These are phyloP conservation scores for Micromussa lordhowensis DNA, from an alignment of 92 coral and sea anemone species.

Conservation along the genomic window DNA sequence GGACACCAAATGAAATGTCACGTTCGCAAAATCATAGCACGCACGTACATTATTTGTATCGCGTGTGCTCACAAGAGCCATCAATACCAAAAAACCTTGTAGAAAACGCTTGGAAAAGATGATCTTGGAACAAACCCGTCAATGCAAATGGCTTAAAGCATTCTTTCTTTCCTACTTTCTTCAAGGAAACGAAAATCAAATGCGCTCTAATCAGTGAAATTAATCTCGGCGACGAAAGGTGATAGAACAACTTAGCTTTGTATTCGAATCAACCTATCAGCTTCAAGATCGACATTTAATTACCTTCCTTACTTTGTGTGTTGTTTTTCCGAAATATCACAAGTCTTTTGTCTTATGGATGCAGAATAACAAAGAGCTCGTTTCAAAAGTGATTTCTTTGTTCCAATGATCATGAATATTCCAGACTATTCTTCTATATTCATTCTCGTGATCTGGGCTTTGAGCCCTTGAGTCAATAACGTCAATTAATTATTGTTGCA, in stretches of 20 bases:
- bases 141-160: not conserved
- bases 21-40: not conserved
- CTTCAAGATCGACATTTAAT: not conserved
- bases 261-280: conserved; percentile 29
- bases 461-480: not conserved
- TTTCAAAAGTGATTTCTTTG: not conserved
- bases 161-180: not conserved
- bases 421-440: conserved; percentile 13
- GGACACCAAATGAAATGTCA: not conserved
- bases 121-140: not conserved
- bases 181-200: conserved; percentile 9
- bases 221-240: not conserved
- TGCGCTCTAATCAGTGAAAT: not conserved
- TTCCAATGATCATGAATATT: conserved; percentile 29
- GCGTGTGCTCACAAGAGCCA: not conserved
- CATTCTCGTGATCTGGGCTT: conserved; percentile 9
- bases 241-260: conserved; percentile 27
- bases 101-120: not conserved
- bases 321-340: conserved; percentile 34
- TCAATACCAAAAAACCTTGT: not conserved
- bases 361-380: conserved; percentile 13
- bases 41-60: not conserved
- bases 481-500: not conserved
- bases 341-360: conserved; percentile 8
- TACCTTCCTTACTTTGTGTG: not conserved